Conservation (phyloP, 2,797 vertebrate species). For the Loris lydekkerianus region DNA sequence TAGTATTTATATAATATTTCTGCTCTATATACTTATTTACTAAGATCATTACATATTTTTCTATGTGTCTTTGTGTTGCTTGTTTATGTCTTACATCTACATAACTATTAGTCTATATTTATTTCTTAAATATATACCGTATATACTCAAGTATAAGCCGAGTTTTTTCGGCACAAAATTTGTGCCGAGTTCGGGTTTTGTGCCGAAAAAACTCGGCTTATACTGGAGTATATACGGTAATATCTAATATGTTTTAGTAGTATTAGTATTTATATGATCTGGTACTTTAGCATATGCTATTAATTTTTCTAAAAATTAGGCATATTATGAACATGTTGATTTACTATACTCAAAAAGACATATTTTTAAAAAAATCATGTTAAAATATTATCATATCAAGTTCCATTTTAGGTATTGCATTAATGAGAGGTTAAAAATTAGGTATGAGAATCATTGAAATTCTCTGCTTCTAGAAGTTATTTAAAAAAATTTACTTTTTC, state of each 20-base stretch:
- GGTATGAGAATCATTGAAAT: too few species aligned
- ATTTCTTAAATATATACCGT: neutral
- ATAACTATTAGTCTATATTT: neutral
- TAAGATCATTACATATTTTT: neutral
- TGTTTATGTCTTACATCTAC: neutral
- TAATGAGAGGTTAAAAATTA: neutral
- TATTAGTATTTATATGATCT: neutral
- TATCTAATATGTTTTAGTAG: neutral
- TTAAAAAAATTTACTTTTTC: neutral
- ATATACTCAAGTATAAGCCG: too few species aligned
- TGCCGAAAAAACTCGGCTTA: too few species aligned
- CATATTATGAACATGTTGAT: neutral
- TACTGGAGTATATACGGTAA: neutral
- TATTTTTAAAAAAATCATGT: neutral
- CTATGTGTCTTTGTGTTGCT: neutral
- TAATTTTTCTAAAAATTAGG: conserved; percentile 7
- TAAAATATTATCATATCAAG: neutral
- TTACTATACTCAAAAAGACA: neutral
- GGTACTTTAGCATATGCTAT: neutral
- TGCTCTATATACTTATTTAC: neutral
- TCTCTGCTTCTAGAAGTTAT: neutral
- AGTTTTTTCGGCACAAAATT: too few species aligned
- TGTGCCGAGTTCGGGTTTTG: too few species aligned
- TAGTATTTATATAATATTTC: neutral
- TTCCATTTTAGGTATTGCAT: neutral